phyloP scores from a whole-genome alignment of 2,888 invertebrate genomes.

The Lithophane semibrunnea region DNA sequence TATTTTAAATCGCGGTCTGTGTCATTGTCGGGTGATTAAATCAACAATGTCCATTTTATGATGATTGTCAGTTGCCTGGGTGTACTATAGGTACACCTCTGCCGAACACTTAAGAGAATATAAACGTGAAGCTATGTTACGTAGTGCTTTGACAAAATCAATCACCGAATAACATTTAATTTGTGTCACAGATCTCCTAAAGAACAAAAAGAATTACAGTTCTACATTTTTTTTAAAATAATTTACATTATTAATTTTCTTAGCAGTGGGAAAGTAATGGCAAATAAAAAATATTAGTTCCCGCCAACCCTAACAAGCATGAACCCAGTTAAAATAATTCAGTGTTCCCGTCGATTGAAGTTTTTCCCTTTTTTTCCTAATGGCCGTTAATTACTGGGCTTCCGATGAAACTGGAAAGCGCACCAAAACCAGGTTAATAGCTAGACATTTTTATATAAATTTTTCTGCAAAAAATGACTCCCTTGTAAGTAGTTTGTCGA shows the following conservation, averaged over 20 bases:
- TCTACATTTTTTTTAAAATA: too few species aligned
- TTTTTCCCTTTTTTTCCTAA: constrained; percentile 63
- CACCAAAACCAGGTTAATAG: constrained; percentile 72
- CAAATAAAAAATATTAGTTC: too few species aligned
- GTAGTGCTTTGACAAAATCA: neutral
- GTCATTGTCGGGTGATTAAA: neutral
- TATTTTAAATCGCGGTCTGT: neutral
- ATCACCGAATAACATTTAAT: neutral
- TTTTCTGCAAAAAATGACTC: constrained; percentile 56
- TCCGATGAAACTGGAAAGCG: constrained; percentile 66
- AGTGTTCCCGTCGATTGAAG: constrained; percentile 47
- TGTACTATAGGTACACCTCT: neutral
- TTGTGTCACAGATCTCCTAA: too few species aligned
- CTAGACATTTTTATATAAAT: constrained; percentile 61
- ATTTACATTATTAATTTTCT: too few species aligned
- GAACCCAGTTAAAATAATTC: constrained; percentile 60
- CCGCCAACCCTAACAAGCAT: constrained; percentile 45
- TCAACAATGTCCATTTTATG: constrained; percentile 1
- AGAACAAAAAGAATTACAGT: neutral
- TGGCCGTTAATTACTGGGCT: constrained; percentile 68
- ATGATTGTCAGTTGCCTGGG: neutral
- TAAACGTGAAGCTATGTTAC: neutral
- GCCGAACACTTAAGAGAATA: neutral
- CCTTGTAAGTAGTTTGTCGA: constrained; percentile 39
- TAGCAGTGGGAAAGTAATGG: too few species aligned